These are phyloP conservation scores for Phoronis australis DNA, from an alignment of 2,888 invertebrate species.

Conservation along the genomic window DNA sequence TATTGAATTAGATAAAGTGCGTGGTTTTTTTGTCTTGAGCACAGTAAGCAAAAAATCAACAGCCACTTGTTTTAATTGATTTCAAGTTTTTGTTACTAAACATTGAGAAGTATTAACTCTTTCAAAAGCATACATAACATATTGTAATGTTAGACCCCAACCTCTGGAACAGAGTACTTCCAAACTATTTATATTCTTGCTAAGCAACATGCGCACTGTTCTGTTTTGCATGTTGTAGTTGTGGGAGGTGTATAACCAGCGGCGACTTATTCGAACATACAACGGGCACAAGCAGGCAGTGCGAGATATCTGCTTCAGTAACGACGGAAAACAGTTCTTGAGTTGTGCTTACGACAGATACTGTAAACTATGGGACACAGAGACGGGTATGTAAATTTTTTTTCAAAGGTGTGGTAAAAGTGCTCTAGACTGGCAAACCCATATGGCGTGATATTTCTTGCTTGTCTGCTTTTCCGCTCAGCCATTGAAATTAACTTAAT, in stretches of 20 bases:
- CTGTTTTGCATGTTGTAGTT: slow-evolving; percentile 58
- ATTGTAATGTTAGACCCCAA: too few species aligned
- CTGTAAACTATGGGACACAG: slow-evolving; percentile 98
- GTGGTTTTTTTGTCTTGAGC: not conserved
- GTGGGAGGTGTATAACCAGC: slow-evolving; percentile 96
- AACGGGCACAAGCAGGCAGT: slow-evolving; percentile 96
- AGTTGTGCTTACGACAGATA: slow-evolving; percentile 94
- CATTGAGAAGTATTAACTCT: too few species aligned
- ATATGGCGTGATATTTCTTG: too few species aligned
- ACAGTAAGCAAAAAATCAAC: not conserved
- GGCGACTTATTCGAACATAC: slow-evolving; percentile 88
- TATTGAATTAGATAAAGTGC: too few species aligned
- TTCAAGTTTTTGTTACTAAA: too few species aligned
- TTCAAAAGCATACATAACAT: too few species aligned
- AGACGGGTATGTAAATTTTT: slow-evolving; percentile 76
- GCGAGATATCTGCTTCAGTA: slow-evolving; percentile 91
- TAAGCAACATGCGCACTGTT: not conserved
- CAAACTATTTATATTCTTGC: not conserved
- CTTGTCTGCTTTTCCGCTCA: too few species aligned
- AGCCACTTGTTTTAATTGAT: not conserved
- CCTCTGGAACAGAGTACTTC: not conserved
- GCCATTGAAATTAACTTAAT: too few species aligned
- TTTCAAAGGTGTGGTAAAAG: too few species aligned
- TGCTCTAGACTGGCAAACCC: too few species aligned
- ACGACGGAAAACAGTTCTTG: slow-evolving; percentile 83